phyloP scores from a whole-genome alignment of 2,888 invertebrate genomes.

The Drosophila nr. perissopoda region DNA sequence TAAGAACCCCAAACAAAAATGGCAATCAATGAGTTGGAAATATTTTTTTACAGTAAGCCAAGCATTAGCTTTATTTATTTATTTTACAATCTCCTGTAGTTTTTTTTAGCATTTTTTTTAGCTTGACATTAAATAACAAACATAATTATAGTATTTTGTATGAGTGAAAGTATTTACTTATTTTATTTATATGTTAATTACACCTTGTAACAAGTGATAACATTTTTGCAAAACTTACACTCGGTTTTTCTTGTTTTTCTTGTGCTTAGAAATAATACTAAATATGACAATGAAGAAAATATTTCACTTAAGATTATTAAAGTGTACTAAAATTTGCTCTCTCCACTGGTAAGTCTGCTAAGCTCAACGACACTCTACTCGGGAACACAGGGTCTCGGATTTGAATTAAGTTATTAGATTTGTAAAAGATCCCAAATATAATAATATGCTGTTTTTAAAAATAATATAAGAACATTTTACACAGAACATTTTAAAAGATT shows the following conservation, averaged over 20 bases:
- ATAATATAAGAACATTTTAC: not conserved
- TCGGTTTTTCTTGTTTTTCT: not conserved
- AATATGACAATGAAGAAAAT: not conserved
- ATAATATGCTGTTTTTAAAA: not conserved
- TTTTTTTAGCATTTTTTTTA: constrained; percentile 54
- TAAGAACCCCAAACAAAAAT: constrained; percentile 63
- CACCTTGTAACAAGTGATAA: not conserved
- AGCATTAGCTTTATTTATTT: constrained; percentile 55
- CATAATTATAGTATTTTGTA: constrained; percentile 66
- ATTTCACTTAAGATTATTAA: too few relatives aligned
- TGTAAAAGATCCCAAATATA: not conserved
- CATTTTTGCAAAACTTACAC: not conserved
- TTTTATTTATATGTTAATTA: not conserved
- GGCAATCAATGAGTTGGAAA: constrained; percentile 85
- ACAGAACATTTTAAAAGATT: too few relatives aligned
- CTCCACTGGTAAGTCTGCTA: not conserved
- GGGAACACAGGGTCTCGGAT: accelerated
- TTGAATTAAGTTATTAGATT: not conserved
- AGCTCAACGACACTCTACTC: not conserved
- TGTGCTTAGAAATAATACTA: not conserved
- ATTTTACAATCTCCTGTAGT: constrained; percentile 13
- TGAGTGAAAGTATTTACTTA: constrained; percentile 5
- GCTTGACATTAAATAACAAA: constrained; percentile 35
- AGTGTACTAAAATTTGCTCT: not conserved
- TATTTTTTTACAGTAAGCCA: constrained; percentile 72